These are phyloP conservation scores for Meleagris gallopavo DNA, from an alignment of 2,113 vertebrate species.

Conservation along the genomic window DNA sequence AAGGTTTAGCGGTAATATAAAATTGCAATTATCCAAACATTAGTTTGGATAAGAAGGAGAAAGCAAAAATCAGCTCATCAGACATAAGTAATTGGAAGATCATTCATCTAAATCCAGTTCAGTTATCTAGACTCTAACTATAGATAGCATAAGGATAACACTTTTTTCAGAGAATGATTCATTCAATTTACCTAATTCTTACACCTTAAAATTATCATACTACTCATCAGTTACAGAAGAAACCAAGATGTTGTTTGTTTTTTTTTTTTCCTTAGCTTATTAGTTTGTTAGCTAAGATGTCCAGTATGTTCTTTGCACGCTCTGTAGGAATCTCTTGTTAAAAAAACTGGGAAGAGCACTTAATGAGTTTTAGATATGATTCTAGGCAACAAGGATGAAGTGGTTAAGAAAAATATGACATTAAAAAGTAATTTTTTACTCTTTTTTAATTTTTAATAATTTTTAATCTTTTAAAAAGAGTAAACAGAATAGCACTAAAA, in stretches of 20 bases:
- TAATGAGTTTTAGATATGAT: neutral
- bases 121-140: neutral
- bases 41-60: neutral
- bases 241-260: neutral
- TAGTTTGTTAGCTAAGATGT: neutral
- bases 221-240: neutral
- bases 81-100: neutral
- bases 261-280: neutral
- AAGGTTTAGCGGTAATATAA: neutral
- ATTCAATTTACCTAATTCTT: neutral
- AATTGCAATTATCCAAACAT: neutral
- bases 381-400: neutral
- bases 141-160: neutral
- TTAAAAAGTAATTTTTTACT: neutral
- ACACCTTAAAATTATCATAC: neutral
- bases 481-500: neutral
- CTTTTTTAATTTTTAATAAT: too few species aligned
- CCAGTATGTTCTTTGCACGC: neutral
- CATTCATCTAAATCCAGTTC: neutral
- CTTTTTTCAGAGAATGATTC: neutral
- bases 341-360: neutral
- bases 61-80: neutral
- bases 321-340: neutral
- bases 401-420: neutral
- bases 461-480: too few species aligned